Evolutionary conservation across 2,888 invertebrate genomes (phyloP).

Genomic region (Caenorhabditis auriculariae): DNA sequence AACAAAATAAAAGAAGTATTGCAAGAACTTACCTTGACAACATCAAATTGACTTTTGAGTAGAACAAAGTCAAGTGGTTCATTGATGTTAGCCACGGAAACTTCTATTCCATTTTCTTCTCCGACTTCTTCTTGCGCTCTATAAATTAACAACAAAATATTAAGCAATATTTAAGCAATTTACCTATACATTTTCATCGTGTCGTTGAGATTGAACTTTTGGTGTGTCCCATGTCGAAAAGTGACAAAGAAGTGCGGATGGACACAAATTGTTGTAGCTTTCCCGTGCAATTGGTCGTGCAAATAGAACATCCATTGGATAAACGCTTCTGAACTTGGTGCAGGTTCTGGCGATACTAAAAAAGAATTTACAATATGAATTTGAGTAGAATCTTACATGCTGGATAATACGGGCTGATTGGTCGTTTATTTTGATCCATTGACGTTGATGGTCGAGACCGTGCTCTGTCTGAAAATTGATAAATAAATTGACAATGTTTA

Average conservation of each 20-base stretch:
- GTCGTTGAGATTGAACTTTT: conserved; percentile 25
- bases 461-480: conserved; percentile 1
- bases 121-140: conserved; percentile 15
- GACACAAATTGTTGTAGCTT: conserved; percentile 24
- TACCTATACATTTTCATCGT: conserved; percentile 25
- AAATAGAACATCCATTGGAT: conserved; percentile 28
- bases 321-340: conserved; percentile 26
- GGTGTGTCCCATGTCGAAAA: conserved; percentile 29
- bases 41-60: conserved; percentile 25
- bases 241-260: conserved; percentile 29
- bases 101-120: conserved; percentile 17
- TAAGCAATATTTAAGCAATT: conserved; percentile 16
- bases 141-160: conserved; percentile 24
- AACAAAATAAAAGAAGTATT: conserved; percentile 35
- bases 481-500: conserved; percentile 2
- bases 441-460: conserved; percentile 16
- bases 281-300: conserved; percentile 17
- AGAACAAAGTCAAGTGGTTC: conserved; percentile 26
- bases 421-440: conserved; percentile 13
- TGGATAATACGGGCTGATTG: too few species aligned
- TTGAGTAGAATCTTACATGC: conserved; percentile 17
- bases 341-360: conserved; percentile 31
- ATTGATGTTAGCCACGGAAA: conserved; percentile 27
- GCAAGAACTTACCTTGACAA: conserved; percentile 30
- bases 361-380: conserved; percentile 21